phyloP scores from a whole-genome alignment of 2,797 vertebrate genomes.

The Parauchenoglanis punctatus region DNA sequence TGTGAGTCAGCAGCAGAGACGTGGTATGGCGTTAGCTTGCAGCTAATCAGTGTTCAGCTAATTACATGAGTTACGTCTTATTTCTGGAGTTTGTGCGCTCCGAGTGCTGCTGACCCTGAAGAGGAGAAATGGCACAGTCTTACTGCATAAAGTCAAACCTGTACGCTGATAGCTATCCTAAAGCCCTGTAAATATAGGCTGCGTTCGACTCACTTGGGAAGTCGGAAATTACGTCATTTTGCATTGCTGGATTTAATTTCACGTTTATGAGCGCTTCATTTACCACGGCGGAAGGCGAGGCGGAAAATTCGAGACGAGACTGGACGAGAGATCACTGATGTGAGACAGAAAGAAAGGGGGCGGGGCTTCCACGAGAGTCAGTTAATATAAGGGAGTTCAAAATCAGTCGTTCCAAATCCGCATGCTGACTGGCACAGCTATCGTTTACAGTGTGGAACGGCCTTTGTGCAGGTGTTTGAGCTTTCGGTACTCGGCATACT shows the following conservation, averaged over 20 bases:
- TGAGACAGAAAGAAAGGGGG: background rate
- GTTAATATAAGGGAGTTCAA: background rate
- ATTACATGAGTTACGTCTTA: background rate
- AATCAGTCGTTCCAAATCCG: background rate
- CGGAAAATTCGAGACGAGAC: too few species aligned
- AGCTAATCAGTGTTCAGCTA: slow-evolving; percentile 31
- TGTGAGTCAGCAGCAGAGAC: slow-evolving; percentile 38
- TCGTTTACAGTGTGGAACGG: background rate
- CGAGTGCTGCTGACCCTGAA: background rate
- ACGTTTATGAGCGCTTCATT: background rate
- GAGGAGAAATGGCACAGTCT: background rate
- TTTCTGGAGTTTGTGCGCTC: background rate
- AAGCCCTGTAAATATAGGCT: background rate
- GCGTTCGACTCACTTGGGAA: background rate
- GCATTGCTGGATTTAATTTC: background rate
- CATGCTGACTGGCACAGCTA: background rate
- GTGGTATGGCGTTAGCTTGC: slow-evolving; percentile 7
- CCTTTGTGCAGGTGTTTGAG: background rate
- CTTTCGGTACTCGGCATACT: background rate
- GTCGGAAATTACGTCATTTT: too few species aligned
- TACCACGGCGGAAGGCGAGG: background rate
- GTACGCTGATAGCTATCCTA: background rate
- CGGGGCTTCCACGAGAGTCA: background rate
- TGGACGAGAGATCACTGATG: background rate
- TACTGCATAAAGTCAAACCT: background rate